Base-by-base conservation (phyloP, 64 coral and sea anemone species). In the Montipora foliosa region DNA sequence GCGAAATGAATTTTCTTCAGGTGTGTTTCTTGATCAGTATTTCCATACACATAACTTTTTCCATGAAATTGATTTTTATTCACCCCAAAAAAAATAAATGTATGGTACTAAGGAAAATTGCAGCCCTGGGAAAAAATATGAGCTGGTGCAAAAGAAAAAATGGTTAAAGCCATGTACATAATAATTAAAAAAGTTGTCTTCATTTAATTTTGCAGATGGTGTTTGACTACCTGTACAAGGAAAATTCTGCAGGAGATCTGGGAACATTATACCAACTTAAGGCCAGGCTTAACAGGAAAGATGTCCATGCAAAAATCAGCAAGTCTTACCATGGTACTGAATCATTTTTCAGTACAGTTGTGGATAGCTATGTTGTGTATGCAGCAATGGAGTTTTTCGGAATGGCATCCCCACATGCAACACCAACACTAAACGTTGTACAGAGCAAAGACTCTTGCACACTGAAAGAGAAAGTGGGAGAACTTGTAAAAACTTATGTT, bases 1-100 rank as follows among this genome's bases (percentile, higher is more conserved):
- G 74, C 22, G 87, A 89, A 66, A 89, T 89, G 86, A 89, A 89
- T 78, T 59, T 89, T 76, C 87, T 89, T 8, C 87, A 89, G 87
- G 87, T 89, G 24, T 53, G 5, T 75, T 57, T 44, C 29, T 57
- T n/a, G 61, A 70, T 64, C 61, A 64, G 15, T 64, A 64, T 64
- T 64, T 64, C 61, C 61, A 64, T 64, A 64, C 61, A 64, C 61
- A 64, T 64, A 64, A 17, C 61, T 64, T 64, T 64, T 64, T 64
- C 61, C 14, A 14, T 8, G 75, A 15, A 47, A 15, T 64, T 64
- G 61, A 64, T 64, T 64, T 15, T 64, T 64, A 64, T 64, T 64
- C 61, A 64, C 61, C 9, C 14, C 61, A n/a, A n/a, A 64, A 64
- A 64, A 64, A 64, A 64, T 64, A 64, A 64, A 64, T 64, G 14